Evolutionary conservation across 2,113 vertebrate genomes (phyloP), one percentile per base, ranked within the genome.

Genomic region (Gymnarchus niloticus): DNA sequence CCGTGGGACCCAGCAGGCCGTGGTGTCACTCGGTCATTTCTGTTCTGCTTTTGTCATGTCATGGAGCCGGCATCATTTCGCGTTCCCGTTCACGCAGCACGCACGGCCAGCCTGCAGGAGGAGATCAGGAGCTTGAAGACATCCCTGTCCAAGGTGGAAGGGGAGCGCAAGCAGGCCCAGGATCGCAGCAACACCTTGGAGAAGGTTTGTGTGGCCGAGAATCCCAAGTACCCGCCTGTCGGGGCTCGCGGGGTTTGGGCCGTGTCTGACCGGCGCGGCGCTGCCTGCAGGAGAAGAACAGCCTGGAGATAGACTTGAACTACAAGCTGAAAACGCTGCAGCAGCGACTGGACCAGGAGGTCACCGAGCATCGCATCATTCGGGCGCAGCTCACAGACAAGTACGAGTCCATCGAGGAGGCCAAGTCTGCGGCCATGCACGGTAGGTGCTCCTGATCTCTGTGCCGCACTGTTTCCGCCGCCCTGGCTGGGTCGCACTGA

Each of bases 301-400:
- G 95, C 91, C 91, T 98, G 91, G 98, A 99, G 93, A 99, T 99
- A 84, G 98, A 99, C 92, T 94, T 99, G 92, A 99, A 97, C 93
- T 99, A 99, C 92, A 97, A 96, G 87, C 96, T 99, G 84, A 99
- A 99, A 90, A 97, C 95, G 1, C 92, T 99, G 88, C 97, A 99
- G 93, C 97, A 99, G 87, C 94, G 95, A 10, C 91, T 99, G 92
- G 98, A 99, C 87, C 98, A 99, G 92, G 98, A 99, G 85, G 90
- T 97, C 87, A 98, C 95, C 3, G 98, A 99, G 89, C 97, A 99
- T 93, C 94, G 96, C 87, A 95, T 96, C 92, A 98, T 96, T 10
- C 97, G 97, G 88, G 96, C 97, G 6, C 95, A 97, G 83, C 94
- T 99, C 88, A 97, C 97, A 65, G 98, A 99, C 95, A 98, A 98